These are phyloP conservation scores for Cyphomyrmex costatus DNA, from an alignment of 1,140 invertebrate genomes.

Conservation along the genomic window DNA sequence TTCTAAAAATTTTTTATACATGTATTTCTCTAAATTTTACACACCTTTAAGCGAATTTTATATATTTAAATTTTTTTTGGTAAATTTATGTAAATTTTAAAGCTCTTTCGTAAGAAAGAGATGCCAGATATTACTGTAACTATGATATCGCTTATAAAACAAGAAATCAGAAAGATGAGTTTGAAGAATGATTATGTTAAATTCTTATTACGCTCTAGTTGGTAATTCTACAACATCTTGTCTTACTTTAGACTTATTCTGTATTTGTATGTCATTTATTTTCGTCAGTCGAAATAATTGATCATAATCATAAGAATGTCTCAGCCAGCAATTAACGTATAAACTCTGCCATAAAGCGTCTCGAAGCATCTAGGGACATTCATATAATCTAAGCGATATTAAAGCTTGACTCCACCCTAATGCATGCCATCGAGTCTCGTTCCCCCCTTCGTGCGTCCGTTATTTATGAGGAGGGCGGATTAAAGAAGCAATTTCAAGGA, in stretches of 20 bases:
- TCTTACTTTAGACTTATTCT: background rate
- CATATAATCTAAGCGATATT: conserved; percentile 53
- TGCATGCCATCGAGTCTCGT: conserved; percentile 26
- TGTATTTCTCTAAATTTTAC: background rate
- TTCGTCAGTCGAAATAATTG: background rate
- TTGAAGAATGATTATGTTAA: background rate
- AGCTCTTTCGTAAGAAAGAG: too few relatives aligned
- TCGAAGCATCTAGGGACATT: background rate
- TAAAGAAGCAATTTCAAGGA: conserved; percentile 78
- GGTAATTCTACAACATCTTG: background rate
- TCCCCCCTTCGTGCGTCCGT: background rate
- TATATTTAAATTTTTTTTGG: background rate
- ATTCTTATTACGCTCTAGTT: background rate
- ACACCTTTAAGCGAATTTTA: background rate
- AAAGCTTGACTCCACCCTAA: conserved; percentile 45
- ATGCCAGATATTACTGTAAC: background rate
- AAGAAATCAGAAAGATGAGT: conserved; percentile 2
- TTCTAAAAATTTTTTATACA: background rate
- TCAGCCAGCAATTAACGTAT: conserved; percentile 17
- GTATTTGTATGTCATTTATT: background rate
- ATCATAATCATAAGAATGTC: conserved; percentile 15
- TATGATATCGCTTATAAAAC: background rate
- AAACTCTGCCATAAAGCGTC: conserved; percentile 13
- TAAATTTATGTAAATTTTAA: background rate
- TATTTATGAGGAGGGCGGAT: background rate